These are phyloP conservation scores for Coregonus clupeaformis DNA, from an alignment of 2,113 vertebrate species.

Conservation along the genomic window DNA sequence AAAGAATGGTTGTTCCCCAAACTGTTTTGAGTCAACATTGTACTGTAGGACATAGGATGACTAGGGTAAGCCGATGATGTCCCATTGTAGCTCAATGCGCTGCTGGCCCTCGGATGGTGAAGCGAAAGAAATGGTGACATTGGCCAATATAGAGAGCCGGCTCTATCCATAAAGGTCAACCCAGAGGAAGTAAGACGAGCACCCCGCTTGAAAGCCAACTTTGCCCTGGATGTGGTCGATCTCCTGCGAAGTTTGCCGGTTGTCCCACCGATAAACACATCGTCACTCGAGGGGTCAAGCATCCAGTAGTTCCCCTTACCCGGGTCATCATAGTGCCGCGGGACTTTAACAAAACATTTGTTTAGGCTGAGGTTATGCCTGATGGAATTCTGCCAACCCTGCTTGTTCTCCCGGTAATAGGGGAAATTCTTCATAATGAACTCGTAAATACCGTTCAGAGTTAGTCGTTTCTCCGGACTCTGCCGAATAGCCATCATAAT, in stretches of 20 bases:
- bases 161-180: slow-evolving; percentile 98
- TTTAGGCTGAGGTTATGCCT: slow-evolving; percentile 98
- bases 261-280: slow-evolving; percentile 98
- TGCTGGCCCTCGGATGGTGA: slow-evolving; percentile 92
- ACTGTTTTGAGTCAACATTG: slow-evolving; percentile 96
- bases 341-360: slow-evolving; percentile 99
- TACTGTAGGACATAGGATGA: slow-evolving; percentile 98
- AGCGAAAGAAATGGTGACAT: slow-evolving; percentile 98
- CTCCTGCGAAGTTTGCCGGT: slow-evolving; percentile 96
- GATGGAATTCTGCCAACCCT: slow-evolving; percentile 99
- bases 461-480: slow-evolving; percentile 97
- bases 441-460: slow-evolving; percentile 98
- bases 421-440: slow-evolving; percentile 99
- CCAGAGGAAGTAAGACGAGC: slow-evolving; percentile 91
- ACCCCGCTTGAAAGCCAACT: slow-evolving; percentile 96
- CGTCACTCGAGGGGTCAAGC: slow-evolving; percentile 98
- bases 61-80: slow-evolving; percentile 90
- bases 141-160: slow-evolving; percentile 98
- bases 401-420: slow-evolving; percentile 99
- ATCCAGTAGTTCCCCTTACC: slow-evolving; percentile 99
- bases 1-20: slow-evolving; percentile 94
- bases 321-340: slow-evolving; percentile 97
- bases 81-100: slow-evolving; percentile 92
- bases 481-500: slow-evolving; percentile 99
- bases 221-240: slow-evolving; percentile 97